Percentiles rank a stretch among this genome's conserved stretches.
These are phyloP conservation scores for Clarias fuscus DNA, from an alignment of 2,797 vertebrate species.

Conservation along the genomic window DNA sequence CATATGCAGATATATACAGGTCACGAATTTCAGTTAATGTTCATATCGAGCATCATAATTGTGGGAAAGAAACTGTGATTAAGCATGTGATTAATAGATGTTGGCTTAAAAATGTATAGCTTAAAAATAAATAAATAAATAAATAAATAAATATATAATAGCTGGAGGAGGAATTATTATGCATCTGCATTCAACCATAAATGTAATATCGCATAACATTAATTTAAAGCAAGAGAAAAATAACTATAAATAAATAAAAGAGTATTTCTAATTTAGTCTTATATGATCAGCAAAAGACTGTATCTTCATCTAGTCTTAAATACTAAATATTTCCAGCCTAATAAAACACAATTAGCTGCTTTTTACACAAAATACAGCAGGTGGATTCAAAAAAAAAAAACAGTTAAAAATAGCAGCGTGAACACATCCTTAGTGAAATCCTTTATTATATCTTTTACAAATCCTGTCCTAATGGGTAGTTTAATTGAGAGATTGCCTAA, in stretches of 20 bases:
- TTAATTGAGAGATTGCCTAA: neutral
- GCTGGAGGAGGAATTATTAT: neutral
- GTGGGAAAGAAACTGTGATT: too few relatives aligned
- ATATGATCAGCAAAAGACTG: neutral
- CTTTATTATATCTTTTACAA: neutral
- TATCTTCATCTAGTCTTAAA: neutral
- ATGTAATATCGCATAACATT: neutral
- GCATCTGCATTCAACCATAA: neutral
- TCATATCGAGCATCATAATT: too few relatives aligned
- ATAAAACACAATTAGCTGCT: neutral
- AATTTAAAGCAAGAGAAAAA: neutral
- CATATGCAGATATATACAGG: too few relatives aligned
- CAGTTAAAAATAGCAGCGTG: neutral
- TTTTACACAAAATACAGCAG: neutral
- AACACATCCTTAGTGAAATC: neutral
- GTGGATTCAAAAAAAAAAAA: too few relatives aligned
- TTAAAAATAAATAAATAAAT: neutral
- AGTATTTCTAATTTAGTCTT: too few relatives aligned
- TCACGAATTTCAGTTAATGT: too few relatives aligned
- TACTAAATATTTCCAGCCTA: neutral
- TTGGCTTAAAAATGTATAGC: neutral
- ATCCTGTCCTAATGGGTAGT: neutral
- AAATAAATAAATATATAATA: too few relatives aligned
- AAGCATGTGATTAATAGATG: too few relatives aligned
- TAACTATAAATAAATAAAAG: too few relatives aligned